These are phyloP conservation scores for Amazona finschi DNA, from an alignment of 2,797 vertebrate species.

Conservation along the genomic window DNA sequence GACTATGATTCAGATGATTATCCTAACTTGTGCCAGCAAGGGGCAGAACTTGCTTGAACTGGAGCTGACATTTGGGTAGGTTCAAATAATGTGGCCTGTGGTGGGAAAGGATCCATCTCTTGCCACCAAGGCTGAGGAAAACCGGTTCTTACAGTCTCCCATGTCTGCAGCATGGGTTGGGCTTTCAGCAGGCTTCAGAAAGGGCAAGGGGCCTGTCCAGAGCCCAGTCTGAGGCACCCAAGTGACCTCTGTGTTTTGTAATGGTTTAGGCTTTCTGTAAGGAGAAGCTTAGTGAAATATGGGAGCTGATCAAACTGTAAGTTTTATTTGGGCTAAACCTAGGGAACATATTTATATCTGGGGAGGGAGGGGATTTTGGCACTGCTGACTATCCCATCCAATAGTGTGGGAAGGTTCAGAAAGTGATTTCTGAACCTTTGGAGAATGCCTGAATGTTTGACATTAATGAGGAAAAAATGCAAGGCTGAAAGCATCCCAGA, in stretches of 20 bases:
- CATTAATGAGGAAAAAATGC: constrained; percentile 11
- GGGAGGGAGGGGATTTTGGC: not conserved
- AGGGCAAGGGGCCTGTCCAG: not conserved
- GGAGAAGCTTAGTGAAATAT: not conserved
- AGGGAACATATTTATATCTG: not conserved
- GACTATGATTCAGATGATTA: not conserved
- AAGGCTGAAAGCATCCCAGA: constrained; percentile 14
- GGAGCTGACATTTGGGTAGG: not conserved
- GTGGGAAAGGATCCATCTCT: not conserved
- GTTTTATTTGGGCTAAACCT: not conserved
- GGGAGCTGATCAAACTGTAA: not conserved
- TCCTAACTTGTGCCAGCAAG: rapidly evolving
- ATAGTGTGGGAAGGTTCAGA: not conserved
- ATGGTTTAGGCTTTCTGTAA: not conserved
- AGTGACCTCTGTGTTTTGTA: not conserved
- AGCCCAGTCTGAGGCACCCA: not conserved
- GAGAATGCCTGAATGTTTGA: not conserved
- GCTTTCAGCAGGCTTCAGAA: not conserved
- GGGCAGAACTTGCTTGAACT: not conserved
- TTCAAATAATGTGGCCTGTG: not conserved
- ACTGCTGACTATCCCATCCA: not conserved
- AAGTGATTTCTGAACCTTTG: not conserved
- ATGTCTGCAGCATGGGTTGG: rapidly evolving
- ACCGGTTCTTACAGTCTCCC: not conserved
- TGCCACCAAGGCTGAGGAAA: not conserved